A percentile compares a stretch with the other conserved stretches of the same genome.
Conservation (phyloP, 2,888 invertebrate genomes). For the Hydroisotoma schaefferi region DNA sequence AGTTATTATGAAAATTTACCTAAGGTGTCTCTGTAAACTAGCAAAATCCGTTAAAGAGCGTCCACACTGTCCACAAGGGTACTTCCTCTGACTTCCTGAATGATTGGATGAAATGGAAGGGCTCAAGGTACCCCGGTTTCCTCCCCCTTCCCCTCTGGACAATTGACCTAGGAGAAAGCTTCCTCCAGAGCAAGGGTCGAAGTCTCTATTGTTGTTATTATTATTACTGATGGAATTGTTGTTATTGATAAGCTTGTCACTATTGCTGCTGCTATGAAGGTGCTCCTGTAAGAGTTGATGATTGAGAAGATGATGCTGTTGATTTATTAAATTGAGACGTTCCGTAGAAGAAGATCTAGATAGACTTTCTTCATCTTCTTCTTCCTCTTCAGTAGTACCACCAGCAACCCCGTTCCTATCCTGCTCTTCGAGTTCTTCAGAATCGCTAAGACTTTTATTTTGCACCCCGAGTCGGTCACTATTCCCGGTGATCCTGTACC, state of each 20-base stretch:
- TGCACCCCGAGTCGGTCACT: constrained; percentile 20
- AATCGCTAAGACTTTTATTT: constrained; percentile 34
- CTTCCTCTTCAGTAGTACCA: constrained; percentile 30
- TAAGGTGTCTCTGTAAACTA: constrained; percentile 47
- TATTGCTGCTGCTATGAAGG: constrained; percentile 23
- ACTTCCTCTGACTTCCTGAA: constrained; percentile 42
- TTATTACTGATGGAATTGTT: constrained; percentile 39
- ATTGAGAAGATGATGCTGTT: constrained; percentile 36
- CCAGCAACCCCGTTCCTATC: constrained; percentile 20
- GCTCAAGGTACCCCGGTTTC: constrained; percentile 21
- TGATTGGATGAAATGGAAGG: constrained; percentile 24
- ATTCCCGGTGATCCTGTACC: no score
- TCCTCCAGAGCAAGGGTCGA: constrained; percentile 21
- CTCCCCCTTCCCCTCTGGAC: constrained; percentile 26
- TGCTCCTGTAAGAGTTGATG: constrained; percentile 35
- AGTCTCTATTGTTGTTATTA: constrained; percentile 33
- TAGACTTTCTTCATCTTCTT: constrained; percentile 14
- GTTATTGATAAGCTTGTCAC: constrained; percentile 38
- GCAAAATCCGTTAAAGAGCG: constrained; percentile 46
- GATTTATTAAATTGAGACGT: constrained; percentile 32
- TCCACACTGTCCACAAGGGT: constrained; percentile 48
- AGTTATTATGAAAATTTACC: constrained; percentile 24
- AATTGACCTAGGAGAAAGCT: constrained; percentile 45
- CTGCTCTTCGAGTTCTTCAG: constrained; percentile 27
- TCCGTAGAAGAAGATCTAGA: constrained; percentile 29